phyloP scores from a whole-genome alignment of 2,797 vertebrate species.

The Coracias cyanogaster region DNA sequence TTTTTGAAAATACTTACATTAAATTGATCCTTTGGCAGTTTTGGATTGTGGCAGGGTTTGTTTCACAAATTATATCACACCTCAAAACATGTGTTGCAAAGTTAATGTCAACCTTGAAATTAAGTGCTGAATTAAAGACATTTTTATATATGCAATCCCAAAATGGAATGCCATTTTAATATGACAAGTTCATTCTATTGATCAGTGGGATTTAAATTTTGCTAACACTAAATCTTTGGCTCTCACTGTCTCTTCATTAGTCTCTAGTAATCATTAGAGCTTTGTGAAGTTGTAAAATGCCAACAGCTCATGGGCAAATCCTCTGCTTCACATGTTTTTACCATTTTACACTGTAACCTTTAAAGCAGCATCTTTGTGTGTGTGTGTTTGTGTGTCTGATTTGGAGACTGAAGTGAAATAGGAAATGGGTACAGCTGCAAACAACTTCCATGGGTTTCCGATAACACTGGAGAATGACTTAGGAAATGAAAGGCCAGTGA shows the following conservation, averaged over 20 bases:
- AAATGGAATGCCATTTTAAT: background rate
- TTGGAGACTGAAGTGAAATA: conserved; percentile 79
- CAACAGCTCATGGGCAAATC: conserved; percentile 15
- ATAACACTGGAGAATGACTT: conserved; percentile 51
- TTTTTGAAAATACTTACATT: background rate
- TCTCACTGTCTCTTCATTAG: background rate
- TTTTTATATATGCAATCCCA: background rate
- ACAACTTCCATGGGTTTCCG: conserved; percentile 89
- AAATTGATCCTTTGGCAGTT: background rate
- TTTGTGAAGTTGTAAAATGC: conserved; percentile 25
- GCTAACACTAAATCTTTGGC: background rate
- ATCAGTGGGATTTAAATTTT: background rate
- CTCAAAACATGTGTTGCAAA: background rate
- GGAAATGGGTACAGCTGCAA: conserved; percentile 85
- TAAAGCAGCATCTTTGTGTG: conserved; percentile 46
- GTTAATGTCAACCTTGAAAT: background rate
- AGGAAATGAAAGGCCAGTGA: conserved; percentile 59
- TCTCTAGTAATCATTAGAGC: background rate
- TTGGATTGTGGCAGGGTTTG: background rate
- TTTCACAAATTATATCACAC: background rate
- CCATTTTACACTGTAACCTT: conserved; percentile 67
- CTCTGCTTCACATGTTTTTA: background rate
- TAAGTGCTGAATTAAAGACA: background rate
- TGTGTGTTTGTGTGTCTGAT: conserved; percentile 51
- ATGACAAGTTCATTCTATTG: background rate